A percentile compares a stretch with the other conserved stretches of the same genome.
Evolutionary conservation across 2,888 invertebrate genomes (phyloP).

Genomic region (Orchesella flavescens): DNA sequence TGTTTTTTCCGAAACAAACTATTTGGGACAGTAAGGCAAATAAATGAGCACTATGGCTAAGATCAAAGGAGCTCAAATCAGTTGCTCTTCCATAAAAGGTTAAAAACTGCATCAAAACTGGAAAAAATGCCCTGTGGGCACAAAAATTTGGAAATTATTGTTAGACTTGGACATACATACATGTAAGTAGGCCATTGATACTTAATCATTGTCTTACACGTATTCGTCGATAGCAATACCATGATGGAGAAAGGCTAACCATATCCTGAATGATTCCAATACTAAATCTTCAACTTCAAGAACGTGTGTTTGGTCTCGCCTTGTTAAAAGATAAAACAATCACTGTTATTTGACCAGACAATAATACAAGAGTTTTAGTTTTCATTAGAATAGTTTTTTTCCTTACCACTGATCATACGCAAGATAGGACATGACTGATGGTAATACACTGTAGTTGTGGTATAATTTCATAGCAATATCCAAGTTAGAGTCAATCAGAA

Average conservation of each 20-base stretch:
- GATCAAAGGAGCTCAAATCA: conserved; percentile 58
- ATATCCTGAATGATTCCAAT: conserved; percentile 62
- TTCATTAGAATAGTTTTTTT: not conserved
- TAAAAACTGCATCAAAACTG: conserved; percentile 63
- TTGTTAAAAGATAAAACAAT: conserved; percentile 11
- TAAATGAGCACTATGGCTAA: conserved; percentile 56
- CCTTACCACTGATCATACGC: conserved; percentile 61
- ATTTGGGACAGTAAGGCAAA: conserved; percentile 48
- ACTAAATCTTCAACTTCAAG: conserved; percentile 46
- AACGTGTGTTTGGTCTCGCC: conserved; percentile 54
- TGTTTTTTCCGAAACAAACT: conserved; percentile 32
- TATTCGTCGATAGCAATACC: conserved; percentile 63
- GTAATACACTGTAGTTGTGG: conserved; percentile 47
- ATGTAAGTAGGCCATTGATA: too few relatives aligned
- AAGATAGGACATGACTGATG: conserved; percentile 58
- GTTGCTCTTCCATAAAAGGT: conserved; percentile 31
- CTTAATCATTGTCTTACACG: too few relatives aligned
- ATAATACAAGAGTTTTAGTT: not conserved
- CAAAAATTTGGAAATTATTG: conserved; percentile 13
- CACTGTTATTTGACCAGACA: not conserved
- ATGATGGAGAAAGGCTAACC: conserved; percentile 55
- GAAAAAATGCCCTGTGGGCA: conserved; percentile 59
- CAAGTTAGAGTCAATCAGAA: conserved; percentile 50
- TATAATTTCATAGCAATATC: conserved; percentile 55
- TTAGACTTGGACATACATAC: too few relatives aligned